Evolutionary conservation across 1,140 invertebrate species (phyloP).

Genomic region (Copidosoma floridanum): DNA sequence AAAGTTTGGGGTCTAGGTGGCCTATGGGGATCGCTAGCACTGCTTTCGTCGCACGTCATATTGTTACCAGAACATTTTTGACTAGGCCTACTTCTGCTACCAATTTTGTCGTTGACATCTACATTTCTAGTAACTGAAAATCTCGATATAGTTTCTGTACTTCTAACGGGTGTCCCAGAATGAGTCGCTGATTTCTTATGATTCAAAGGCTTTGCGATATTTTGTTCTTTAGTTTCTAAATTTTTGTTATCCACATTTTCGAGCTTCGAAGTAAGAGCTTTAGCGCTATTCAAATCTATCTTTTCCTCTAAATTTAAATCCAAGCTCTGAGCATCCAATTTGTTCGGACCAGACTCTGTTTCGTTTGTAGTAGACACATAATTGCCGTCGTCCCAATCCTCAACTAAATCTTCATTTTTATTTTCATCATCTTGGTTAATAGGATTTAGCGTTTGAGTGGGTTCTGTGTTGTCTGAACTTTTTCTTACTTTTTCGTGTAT

Average conservation of each 20-base stretch:
- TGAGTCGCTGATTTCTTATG: conserved; percentile 6
- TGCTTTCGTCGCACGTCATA: conserved; percentile 28
- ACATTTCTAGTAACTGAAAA: conserved; percentile 28
- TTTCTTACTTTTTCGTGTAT: conserved; percentile 34
- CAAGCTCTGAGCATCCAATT: conserved; percentile 8
- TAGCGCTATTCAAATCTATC: conserved; percentile 17
- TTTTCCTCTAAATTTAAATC: conserved; percentile 12
- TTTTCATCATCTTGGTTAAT: conserved; percentile 27
- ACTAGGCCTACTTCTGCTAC: conserved; percentile 10
- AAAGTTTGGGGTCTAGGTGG: conserved; percentile 48
- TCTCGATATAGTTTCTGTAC: conserved; percentile 22
- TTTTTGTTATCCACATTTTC: conserved; percentile 14
- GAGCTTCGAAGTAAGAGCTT: background rate
- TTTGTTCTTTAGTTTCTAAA: conserved; percentile 14
- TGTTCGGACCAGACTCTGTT: conserved; percentile 11
- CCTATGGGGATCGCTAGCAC: conserved; percentile 38
- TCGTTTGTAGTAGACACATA: conserved; percentile 10
- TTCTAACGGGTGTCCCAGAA: conserved; percentile 8
- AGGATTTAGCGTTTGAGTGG: conserved; percentile 21
- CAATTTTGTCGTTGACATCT: conserved; percentile 26
- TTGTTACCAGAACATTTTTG: conserved; percentile 25
- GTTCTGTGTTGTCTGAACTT: conserved; percentile 32
- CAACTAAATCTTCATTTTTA: conserved; percentile 21
- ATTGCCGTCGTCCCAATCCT: conserved; percentile 27
- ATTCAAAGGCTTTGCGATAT: conserved; percentile 1